Percentiles rank a stretch among this genome's conserved stretches.
phyloP scores from a whole-genome alignment of 2,113 vertebrate species.

The Pollachius pollachius region DNA sequence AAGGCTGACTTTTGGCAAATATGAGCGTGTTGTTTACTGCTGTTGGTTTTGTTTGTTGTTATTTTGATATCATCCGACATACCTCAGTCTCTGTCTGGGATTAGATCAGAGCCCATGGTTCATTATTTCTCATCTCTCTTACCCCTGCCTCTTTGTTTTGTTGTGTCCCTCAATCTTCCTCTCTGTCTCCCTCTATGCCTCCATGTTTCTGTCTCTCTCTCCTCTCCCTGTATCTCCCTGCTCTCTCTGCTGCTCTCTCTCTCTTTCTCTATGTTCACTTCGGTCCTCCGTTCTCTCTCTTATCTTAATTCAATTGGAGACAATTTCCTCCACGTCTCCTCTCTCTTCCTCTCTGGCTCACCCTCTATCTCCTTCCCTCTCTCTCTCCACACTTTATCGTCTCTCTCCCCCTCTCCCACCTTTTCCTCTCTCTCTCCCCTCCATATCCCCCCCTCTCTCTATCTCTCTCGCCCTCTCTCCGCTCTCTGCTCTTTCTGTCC shows the following conservation, averaged over 20 bases:
- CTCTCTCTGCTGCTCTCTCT: no score
- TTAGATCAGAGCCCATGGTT: neutral
- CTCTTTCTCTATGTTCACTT: no score
- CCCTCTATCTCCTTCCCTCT: neutral
- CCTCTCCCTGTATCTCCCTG: no score
- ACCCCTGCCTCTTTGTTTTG: neutral
- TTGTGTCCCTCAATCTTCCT: neutral
- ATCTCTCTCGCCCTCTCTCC: constrained; percentile 7
- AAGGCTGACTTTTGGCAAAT: no score
- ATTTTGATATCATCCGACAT: neutral
- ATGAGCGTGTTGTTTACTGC: no score
- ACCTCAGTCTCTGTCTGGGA: neutral
- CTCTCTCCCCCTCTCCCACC: neutral
- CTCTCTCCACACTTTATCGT: neutral
- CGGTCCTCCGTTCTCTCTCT: neutral
- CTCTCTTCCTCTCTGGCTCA: neutral
- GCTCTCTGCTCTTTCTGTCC: constrained; percentile 32
- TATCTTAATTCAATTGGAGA: neutral
- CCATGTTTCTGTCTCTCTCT: constrained; percentile 3
- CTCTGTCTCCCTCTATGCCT: neutral
- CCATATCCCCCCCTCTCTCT: constrained; percentile 16
- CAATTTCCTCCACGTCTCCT: neutral
- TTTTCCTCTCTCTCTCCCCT: neutral
- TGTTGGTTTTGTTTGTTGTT: no score
- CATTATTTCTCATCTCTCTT: neutral